Conservation (phyloP, 1,140 invertebrate genomes). For the Nilaparvata lugens region DNA sequence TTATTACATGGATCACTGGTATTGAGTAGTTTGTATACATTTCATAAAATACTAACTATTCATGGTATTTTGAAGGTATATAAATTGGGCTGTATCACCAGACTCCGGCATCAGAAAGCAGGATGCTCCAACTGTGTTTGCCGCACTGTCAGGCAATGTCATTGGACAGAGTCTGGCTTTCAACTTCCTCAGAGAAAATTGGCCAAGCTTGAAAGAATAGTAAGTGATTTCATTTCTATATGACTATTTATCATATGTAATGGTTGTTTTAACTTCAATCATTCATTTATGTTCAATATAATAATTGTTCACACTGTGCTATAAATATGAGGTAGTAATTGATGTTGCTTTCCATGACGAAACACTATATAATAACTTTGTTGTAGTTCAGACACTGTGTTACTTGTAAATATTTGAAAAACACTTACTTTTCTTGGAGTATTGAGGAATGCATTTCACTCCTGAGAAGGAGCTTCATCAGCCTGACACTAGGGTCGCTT, state of each 20-base stretch:
- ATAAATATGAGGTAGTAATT: too few species aligned
- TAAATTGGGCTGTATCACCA: conserved; percentile 57
- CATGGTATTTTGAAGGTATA: conserved; percentile 48
- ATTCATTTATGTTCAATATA: background rate
- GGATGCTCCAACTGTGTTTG: conserved; percentile 62
- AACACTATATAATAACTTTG: too few species aligned
- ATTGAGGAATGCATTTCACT: too few species aligned
- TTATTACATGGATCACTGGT: background rate
- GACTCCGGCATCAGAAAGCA: conserved; percentile 71
- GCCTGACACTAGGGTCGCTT: too few species aligned
- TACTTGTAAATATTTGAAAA: too few species aligned
- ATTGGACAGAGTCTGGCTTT: conserved; percentile 66
- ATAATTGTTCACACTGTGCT: too few species aligned
- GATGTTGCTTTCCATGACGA: too few species aligned
- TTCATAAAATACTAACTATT: background rate
- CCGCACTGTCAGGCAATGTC: conserved; percentile 54
- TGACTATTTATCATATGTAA: background rate
- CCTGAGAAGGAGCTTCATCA: too few species aligned
- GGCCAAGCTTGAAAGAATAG: conserved; percentile 58
- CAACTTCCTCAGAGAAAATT: conserved; percentile 58
- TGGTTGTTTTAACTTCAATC: background rate
- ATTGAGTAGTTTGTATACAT: background rate
- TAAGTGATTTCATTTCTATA: conserved; percentile 39
- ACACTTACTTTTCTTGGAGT: too few species aligned
- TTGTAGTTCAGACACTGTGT: too few species aligned